Conservation (phyloP, 1,140 invertebrate species). For the Dryas iulia region DNA sequence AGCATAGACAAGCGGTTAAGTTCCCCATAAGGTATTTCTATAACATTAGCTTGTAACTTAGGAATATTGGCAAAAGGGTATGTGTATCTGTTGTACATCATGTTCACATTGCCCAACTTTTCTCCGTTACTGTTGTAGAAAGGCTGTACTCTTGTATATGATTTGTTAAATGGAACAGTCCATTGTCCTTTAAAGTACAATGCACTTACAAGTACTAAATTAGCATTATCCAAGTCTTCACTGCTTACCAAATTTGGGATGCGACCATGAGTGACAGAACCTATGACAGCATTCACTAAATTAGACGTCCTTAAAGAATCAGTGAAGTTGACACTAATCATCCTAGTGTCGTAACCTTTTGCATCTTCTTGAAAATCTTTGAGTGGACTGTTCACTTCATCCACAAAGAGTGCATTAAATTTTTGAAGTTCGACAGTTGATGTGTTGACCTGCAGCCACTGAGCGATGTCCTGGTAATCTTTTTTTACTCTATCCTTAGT, state of each 20-base stretch:
- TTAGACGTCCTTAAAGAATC: conserved; percentile 62
- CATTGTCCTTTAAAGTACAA: conserved; percentile 92
- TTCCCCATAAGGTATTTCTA: conserved; percentile 87
- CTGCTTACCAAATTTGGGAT: conserved; percentile 83
- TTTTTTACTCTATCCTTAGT: conserved; percentile 47
- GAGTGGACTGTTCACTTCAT: conserved; percentile 39
- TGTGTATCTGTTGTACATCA: conserved; percentile 82
- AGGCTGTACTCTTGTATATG: conserved; percentile 78
- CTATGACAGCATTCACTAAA: conserved; percentile 85
- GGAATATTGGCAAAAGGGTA: conserved; percentile 80
- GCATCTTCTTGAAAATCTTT: conserved; percentile 59
- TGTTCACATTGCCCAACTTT: conserved; percentile 80
- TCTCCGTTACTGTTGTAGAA: conserved; percentile 80
- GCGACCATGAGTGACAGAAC: conserved; percentile 82
- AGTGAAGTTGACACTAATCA: conserved; percentile 82
- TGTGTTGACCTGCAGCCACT: conserved; percentile 67
- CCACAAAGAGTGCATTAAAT: conserved; percentile 61
- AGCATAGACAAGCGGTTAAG: conserved; percentile 85
- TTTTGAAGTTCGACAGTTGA: conserved; percentile 56
- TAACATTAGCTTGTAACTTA: conserved; percentile 82
- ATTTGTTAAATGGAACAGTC: conserved; percentile 86
- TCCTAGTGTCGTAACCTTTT: conserved; percentile 80
- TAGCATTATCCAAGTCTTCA: conserved; percentile 77
- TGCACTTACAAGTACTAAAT: conserved; percentile 87
- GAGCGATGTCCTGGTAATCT: conserved; percentile 55